Evolutionary conservation across 2,797 vertebrate species (phyloP), one percentile per base, ranked within the genome.

Genomic region (Pangasius mekongensis): DNA sequence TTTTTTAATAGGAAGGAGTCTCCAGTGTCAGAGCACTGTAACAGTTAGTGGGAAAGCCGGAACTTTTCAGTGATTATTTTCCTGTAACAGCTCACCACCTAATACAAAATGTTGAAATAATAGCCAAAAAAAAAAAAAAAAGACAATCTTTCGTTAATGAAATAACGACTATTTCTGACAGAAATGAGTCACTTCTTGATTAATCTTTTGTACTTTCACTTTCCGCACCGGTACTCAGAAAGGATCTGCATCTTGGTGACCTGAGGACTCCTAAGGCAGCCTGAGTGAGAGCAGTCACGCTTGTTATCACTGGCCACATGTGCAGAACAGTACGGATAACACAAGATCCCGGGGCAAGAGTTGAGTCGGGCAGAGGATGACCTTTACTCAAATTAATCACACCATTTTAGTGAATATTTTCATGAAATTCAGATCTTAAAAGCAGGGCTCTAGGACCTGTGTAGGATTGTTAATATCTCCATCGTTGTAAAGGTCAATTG

Each of bases 401-500:
- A 49, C 8, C 5, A 30, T 56, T 71, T 49, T 13, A 11, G 27
- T 24, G 30, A 71, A 71, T 5, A 83, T 6, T 83, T 49, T 3
- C 14, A 64, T 3, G 43, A 67, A 20, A 33, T 49, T 0, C 3
- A 83, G 39, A 36, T 43, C 49, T 18, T 60, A 33, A 85, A 47
- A 77, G 56, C 36, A 43, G 52, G 54, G 73, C 82, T 58, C 8
- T 22, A 30, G 33, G 62, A 36, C 47, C 64, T 33, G 47, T 83
- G 47, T 16, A 66, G 24, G 27, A 52, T 9, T 9, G 81, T 22
- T 84, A 11, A 49, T 66, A 52, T 22, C 24, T 20, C 16, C 14
- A 36, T 54, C 18, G 58, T 47, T 58, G 52, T 33, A 80, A 85
- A 85, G 62, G 87, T 85, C 83, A 69, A 52, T 24, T 58, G 22